Base-by-base conservation (phyloP, 2,888 invertebrate species). In the Brachypterus glaber region DNA sequence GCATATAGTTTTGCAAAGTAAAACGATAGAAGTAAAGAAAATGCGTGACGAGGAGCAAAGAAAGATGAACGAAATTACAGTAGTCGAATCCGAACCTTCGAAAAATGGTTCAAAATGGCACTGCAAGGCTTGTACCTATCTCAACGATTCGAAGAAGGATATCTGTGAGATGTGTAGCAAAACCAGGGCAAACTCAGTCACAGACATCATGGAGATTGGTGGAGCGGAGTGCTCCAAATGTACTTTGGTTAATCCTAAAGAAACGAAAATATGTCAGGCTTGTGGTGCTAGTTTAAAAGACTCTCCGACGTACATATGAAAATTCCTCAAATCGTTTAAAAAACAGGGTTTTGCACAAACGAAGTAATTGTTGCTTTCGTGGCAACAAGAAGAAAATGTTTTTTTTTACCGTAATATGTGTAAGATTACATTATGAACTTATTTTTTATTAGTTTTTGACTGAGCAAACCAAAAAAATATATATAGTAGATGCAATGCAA, bases 91-190 rank as follows among this genome's bases (percentile, higher is more conserved):
- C 52, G 49, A 45, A 52, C 52, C 8, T 37, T 52, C 37, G 38
- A 36, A 13, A 5, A 16, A 17, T 8, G 12, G n/a, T n/a, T 31
- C 39, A 12, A 70, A 67, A 43, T 86, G 85, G 86, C 72, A 77
- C 44, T 86, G 85, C 57, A 68, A 67, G 1, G 72, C 75, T 0
- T 86, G 86, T 61, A 86, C 86, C 0, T 85, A 71, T 58, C 58
- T 79, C 9, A 86, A 86, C 54, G 61, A 62, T 2, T 52, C 59
- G 1, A 51, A 56, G 0, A 60, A 62, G 14, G 71, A 72, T 8
- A 79, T 80, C 14, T 86, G 85, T 56, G 82, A 82, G 44, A 83
- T 85, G 73, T 85, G 85, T 52, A 76, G 78, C 14, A 83, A 82
- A 56, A 64, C 61, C 42, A 53, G 54, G 30, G 43, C 44, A 3